Percentiles rank a stretch among this genome's conserved stretches.
phyloP scores from a whole-genome alignment of 2,888 invertebrate species.

The Oconnorella tubifera region DNA sequence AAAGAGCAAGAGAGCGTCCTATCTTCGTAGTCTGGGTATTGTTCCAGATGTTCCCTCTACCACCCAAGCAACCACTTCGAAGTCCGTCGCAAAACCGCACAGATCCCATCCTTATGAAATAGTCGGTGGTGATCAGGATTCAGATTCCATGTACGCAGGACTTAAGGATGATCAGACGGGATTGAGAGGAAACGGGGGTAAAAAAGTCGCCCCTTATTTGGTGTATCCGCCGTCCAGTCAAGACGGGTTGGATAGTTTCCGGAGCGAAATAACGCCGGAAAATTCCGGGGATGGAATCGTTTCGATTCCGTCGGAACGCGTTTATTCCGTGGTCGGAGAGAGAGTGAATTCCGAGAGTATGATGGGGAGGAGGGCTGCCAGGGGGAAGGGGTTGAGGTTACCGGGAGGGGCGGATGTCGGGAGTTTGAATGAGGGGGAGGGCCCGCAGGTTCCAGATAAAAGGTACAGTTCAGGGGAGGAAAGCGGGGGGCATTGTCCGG shows the following conservation, averaged over 20 bases:
- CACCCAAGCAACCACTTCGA: neutral
- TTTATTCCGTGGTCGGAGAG: neutral
- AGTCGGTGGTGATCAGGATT: constrained; percentile 19
- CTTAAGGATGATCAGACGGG: constrained; percentile 12
- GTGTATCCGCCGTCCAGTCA: neutral
- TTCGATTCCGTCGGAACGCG: neutral
- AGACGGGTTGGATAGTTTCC: too few relatives aligned
- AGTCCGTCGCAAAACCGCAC: neutral
- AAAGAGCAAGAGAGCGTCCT: constrained; percentile 17
- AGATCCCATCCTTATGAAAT: constrained; percentile 23
- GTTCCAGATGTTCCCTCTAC: neutral
- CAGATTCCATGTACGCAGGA: constrained; percentile 19
- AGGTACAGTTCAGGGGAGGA: constrained; percentile 8
- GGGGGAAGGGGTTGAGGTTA: neutral
- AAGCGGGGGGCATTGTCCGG: constrained; percentile 1
- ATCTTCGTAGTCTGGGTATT: neutral
- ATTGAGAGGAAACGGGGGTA: neutral
- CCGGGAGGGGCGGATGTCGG: neutral
- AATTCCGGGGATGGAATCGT: neutral
- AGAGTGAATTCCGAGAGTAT: neutral
- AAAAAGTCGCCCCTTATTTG: neutral
- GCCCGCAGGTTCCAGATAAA: constrained; percentile 12
- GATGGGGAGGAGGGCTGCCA: neutral
- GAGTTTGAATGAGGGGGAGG: neutral
- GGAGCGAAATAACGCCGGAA: constrained; percentile 1